Base-by-base conservation (phyloP, 92 coral and sea anemone species). In the Metridium senile region DNA sequence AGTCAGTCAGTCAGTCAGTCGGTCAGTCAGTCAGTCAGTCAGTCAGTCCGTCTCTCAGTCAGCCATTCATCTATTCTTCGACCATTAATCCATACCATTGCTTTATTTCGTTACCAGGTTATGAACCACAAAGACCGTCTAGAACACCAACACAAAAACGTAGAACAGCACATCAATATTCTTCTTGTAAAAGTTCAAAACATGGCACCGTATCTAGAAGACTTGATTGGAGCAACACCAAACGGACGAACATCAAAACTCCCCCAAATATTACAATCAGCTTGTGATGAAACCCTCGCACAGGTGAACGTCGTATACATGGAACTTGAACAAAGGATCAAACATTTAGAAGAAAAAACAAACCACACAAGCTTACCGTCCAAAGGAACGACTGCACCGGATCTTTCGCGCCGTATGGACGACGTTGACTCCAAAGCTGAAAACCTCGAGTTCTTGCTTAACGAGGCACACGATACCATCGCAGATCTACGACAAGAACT, bases 391-490 rank as follows among this genome's bases (percentile, higher is more conserved):
- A 46, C 49, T 62, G 31, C 74, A 17, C 56, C 33, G 30, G 91
- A 84, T 10, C 47, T 84, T 10, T 23, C 18, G 31, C 86, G 89
- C 26, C 80, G 81, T 26, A 29, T 87, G 16, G 69, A 57, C 25
- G 49, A 88, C 28, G 23, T 70, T 62, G 89, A 90, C 63, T 87
- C 86, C 8, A 84, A 87, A 35, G 72, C 46, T 33, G 89, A 80
- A 35, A 77, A 84, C 76, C 81, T 83, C 33, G 92, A 87, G 31
- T 51, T 87, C 23, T 81, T 84, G 1, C 66, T 90, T 11, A 76
- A 46, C 26, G 96, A 90, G 77, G 87, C 92, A 62, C 89, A 83
- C 33, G 68, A 71, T 4, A 47, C 84, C 29, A 87, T 87, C 30
- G 92, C 83, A 7, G 81, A 81, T 0, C 86, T 83, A 58, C 54